A percentile compares a stretch with the other conserved stretches of the same genome.
These are phyloP conservation scores for Cheilosia vulpina DNA, from an alignment of 2,888 invertebrate genomes.

Conservation along the genomic window DNA sequence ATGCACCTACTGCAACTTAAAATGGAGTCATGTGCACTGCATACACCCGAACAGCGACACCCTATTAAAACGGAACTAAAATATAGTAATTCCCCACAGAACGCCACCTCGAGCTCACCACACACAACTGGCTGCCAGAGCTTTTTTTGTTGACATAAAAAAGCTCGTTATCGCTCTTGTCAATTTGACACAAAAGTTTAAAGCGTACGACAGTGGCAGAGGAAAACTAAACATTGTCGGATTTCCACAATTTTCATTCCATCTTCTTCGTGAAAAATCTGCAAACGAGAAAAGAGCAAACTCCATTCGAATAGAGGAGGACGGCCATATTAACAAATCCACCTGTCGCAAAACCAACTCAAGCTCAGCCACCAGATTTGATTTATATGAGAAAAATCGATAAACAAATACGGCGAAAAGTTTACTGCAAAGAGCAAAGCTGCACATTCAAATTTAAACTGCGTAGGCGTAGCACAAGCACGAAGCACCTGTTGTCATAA, in stretches of 20 bases:
- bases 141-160: constrained; percentile 3
- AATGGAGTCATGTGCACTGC: too few relatives aligned
- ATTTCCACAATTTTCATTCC: not conserved
- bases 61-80: not conserved
- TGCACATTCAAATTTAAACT: not conserved
- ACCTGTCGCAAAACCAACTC: constrained; percentile 28
- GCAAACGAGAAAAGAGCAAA: constrained; percentile 34
- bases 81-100: constrained; percentile 5
- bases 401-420: constrained; percentile 50
- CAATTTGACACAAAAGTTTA: not conserved
- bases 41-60: not conserved
- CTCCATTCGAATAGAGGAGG: not conserved
- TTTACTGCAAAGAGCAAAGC: not conserved
- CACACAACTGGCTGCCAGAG: not conserved
- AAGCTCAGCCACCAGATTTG: too few relatives aligned
- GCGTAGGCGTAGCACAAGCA: too few relatives aligned
- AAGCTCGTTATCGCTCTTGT: constrained; percentile 28
- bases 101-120: constrained; percentile 36
- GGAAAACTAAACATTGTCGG: constrained; percentile 38
- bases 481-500: constrained; percentile 54
- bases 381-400: constrained; percentile 40
- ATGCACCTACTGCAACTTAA: too few relatives aligned
- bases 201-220: not conserved
- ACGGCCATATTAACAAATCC: not conserved
- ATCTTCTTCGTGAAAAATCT: constrained; percentile 34